Percentiles rank a stretch among this genome's conserved stretches.
These are phyloP conservation scores for Peribatodes rhomboidaria DNA, from an alignment of 2,888 invertebrate species.

Conservation along the genomic window DNA sequence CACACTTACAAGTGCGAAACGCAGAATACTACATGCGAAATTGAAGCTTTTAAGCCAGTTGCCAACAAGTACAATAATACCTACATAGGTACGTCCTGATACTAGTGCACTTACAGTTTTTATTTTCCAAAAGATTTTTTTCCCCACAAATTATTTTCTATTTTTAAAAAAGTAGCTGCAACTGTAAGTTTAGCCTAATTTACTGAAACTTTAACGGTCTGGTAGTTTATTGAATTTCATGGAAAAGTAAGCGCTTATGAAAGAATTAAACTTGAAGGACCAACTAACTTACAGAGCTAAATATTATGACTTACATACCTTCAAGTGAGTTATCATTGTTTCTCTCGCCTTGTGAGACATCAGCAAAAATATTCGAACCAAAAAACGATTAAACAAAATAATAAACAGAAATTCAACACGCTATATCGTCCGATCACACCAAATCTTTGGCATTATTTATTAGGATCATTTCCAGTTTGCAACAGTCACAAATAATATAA, in stretches of 20 bases:
- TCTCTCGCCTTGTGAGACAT: constrained; percentile 78
- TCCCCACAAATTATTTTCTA: background rate
- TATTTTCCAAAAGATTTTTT: background rate
- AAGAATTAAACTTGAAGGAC: background rate
- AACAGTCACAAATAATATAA: constrained; percentile 58
- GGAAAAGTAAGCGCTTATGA: background rate
- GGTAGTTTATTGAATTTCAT: too few species aligned
- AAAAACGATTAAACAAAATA: constrained; percentile 59
- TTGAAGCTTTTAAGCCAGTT: too few species aligned
- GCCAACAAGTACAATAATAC: too few species aligned
- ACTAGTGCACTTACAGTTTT: too few species aligned
- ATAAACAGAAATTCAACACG: constrained; percentile 68
- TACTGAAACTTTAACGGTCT: too few species aligned
- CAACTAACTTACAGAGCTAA: background rate
- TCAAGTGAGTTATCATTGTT: constrained; percentile 81
- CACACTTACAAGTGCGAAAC: too few species aligned
- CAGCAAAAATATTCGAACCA: constrained; percentile 63
- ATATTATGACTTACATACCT: constrained; percentile 63
- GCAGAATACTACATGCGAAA: too few species aligned
- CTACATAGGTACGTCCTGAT: too few species aligned
- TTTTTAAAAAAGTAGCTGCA: too few species aligned
- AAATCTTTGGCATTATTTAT: constrained; percentile 79
- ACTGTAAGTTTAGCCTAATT: too few species aligned
- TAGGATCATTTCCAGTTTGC: constrained; percentile 50
- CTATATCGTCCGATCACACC: constrained; percentile 74